Evolutionary conservation across 2,113 vertebrate genomes (phyloP), one percentile per base, ranked within the genome.

Genomic region (Ameiurus melas): DNA sequence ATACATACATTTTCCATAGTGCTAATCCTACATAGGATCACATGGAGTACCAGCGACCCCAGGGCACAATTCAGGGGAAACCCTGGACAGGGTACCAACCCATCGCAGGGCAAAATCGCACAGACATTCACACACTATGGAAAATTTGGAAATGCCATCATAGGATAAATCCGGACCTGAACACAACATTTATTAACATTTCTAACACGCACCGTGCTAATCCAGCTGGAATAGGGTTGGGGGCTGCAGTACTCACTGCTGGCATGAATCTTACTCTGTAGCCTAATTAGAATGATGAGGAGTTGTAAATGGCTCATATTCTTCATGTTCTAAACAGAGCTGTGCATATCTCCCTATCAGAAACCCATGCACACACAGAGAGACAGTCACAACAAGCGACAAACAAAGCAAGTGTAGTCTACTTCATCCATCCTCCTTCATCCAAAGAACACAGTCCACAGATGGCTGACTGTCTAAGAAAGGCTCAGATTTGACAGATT

Each of bases 381-480:
- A 88, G 20, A 70, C 43, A 77, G 33, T 58, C 78, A 77, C 60
- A 85, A 75, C 36, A 86, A 77, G 53, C 39, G 39, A 9, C 27
- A 88, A 82, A 83, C 20, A 83, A 14, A 83, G 62, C 79, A 77
- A 83, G 57, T 58, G 75, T 43, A 6, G 36, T 84, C 36, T 10
- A 36, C 80, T 84, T 83, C 78, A 88, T 84, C 62, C 71, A 86
- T 80, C 39, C 39, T 70, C 66, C 19, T 57, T 66, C 73, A 75
- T 60, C 80, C 86, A 85, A 36, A 81, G 51, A 33, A 90, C 81
- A 84, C 80, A 14, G 84, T 83, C 57, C 79, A 86, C 89, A 90
- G 89, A 90, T 90, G 84, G 89, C 86, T 47, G 10, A 30, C 43
- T 77, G 70, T 88, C 89, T 88, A 83, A 77, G 71, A 64, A 88